phyloP scores from a whole-genome alignment of 2,113 vertebrate species.

The Tragelaphus scriptus region DNA sequence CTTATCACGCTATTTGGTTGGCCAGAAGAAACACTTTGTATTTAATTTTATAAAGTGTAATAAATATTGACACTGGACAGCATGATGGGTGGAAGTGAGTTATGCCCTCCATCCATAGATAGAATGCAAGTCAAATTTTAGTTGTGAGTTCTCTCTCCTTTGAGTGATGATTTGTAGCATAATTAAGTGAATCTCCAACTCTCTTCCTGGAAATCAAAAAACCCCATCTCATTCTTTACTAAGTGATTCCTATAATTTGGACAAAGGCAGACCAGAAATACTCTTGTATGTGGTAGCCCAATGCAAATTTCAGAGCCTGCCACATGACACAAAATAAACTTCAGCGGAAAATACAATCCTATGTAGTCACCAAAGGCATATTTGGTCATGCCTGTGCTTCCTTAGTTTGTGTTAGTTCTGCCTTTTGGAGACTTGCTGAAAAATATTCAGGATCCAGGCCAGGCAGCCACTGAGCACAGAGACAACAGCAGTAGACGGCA shows the following conservation, averaged over 20 bases:
- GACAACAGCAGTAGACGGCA: not conserved
- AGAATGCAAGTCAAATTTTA: not conserved
- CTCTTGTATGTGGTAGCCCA: not conserved
- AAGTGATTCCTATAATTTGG: not conserved
- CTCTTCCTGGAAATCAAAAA: not conserved
- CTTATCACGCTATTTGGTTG: not conserved
- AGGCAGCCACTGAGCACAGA: not conserved
- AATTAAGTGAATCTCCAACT: not conserved
- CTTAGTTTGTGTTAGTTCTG: not conserved
- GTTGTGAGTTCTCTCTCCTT: not conserved
- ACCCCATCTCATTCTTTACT: not conserved
- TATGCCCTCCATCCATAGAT: not conserved
- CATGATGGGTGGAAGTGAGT: not conserved
- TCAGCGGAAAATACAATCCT: not conserved
- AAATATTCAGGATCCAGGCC: not conserved
- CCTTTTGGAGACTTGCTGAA: not conserved
- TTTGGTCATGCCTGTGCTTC: not conserved
- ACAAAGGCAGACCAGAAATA: not conserved
- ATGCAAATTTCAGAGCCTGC: not conserved
- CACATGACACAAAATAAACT: not conserved
- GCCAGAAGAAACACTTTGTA: not conserved
- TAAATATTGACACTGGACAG: not conserved
- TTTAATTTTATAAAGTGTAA: not conserved
- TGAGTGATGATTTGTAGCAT: not conserved
- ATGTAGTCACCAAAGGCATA: not conserved